A percentile compares a stretch with the other conserved stretches of the same genome.
phyloP scores from a whole-genome alignment of 2,888 invertebrate species.

The Catocala sponsa region DNA sequence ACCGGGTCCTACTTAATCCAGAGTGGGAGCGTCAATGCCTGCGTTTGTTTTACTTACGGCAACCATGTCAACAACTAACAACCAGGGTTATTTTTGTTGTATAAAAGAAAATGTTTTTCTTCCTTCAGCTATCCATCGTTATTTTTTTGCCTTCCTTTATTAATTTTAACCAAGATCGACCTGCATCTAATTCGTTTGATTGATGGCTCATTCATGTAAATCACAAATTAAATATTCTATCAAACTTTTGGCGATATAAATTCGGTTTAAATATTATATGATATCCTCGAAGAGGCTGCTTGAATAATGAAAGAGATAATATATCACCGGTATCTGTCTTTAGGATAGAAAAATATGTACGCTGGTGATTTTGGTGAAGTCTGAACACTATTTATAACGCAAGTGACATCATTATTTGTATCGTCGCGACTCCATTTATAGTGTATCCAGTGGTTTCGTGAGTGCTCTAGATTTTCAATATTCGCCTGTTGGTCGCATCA shows the following conservation, averaged over 20 bases:
- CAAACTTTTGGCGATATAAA: conserved; percentile 30
- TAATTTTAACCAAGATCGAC: conserved; percentile 26
- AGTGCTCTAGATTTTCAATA: conserved; percentile 82
- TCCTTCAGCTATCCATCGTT: too few relatives aligned
- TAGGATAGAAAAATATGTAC: conserved; percentile 32
- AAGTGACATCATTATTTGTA: conserved; percentile 55
- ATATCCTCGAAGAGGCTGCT: conserved; percentile 26
- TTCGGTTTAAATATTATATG: conserved; percentile 28
- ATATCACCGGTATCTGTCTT: conserved; percentile 38
- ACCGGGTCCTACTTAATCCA: too few relatives aligned
- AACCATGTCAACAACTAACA: too few relatives aligned
- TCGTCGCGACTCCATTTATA: conserved; percentile 65
- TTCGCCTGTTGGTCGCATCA: conserved; percentile 82
- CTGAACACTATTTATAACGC: conserved; percentile 36
- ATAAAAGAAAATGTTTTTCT: too few relatives aligned
- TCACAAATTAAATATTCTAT: conserved; percentile 38
- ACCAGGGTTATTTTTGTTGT: too few relatives aligned
- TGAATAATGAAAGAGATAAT: conserved; percentile 39
- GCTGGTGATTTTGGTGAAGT: conserved; percentile 22
- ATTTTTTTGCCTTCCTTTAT: conserved; percentile 6
- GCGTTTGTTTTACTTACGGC: too few relatives aligned
- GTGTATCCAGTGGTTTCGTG: conserved; percentile 75
- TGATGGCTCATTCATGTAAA: conserved; percentile 56
- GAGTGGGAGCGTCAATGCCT: too few relatives aligned
- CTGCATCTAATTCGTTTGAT: conserved; percentile 52